Evolutionary conservation across 2,888 invertebrate genomes (phyloP).

Genomic region (Latrodectus hesperus): DNA sequence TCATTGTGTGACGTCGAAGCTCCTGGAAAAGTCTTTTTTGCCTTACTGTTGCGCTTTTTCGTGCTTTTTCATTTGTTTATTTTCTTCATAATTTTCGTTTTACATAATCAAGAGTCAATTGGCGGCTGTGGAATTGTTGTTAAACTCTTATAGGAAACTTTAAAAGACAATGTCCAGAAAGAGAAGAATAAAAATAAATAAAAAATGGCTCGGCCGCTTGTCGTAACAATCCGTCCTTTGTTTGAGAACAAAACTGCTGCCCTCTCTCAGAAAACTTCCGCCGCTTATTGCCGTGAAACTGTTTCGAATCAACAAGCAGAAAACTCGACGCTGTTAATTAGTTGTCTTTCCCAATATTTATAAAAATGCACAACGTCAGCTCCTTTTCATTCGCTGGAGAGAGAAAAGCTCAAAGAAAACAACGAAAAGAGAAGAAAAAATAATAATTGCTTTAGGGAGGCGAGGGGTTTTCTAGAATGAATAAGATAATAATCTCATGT

Average conservation of each 20-base stretch:
- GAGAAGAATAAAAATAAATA: constrained; percentile 7
- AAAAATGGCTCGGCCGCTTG: constrained; percentile 29
- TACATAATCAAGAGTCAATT: constrained; percentile 4
- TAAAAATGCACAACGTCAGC: constrained; percentile 66
- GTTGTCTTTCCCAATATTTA: constrained; percentile 69
- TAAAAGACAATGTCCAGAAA: constrained; percentile 36
- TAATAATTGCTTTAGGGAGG: constrained; percentile 68
- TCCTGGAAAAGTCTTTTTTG: no score
- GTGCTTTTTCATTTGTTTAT: not conserved
- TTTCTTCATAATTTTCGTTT: not conserved
- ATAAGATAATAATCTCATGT: constrained; percentile 69
- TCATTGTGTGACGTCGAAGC: no score
- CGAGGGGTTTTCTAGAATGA: constrained; percentile 67
- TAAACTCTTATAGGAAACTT: constrained; percentile 17
- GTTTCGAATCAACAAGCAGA: constrained; percentile 68
- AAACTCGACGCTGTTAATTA: constrained; percentile 66
- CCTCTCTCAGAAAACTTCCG: constrained; percentile 66
- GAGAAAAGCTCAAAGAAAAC: constrained; percentile 64
- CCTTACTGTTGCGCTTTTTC: not conserved
- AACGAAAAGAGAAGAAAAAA: constrained; percentile 51
- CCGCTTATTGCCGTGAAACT: constrained; percentile 63
- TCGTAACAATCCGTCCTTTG: constrained; percentile 57
- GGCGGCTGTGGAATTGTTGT: constrained; percentile 17
- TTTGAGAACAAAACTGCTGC: constrained; percentile 56
- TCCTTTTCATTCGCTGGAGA: constrained; percentile 63